phyloP scores from a whole-genome alignment of 2,797 vertebrate species.

The Sylvilagus floridanus region DNA sequence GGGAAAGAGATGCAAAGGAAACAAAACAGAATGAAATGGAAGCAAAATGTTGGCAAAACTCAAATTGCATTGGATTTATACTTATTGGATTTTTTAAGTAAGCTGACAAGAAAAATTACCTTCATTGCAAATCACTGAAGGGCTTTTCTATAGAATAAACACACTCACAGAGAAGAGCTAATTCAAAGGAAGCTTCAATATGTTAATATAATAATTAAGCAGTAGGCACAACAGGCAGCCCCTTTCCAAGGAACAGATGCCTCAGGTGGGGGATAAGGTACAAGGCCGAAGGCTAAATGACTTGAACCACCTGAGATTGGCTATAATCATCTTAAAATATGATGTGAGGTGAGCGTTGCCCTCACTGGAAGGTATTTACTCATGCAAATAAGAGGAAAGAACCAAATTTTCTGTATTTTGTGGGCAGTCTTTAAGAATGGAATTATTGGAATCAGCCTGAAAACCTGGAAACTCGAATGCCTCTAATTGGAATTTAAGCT shows the following conservation, averaged over 20 bases:
- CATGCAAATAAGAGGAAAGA: constrained; percentile 50
- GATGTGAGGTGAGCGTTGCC: constrained; percentile 5
- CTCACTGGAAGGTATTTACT: constrained; percentile 49
- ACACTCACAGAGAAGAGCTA: constrained; percentile 66
- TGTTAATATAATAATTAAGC: constrained; percentile 76
- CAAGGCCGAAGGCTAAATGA: constrained; percentile 68
- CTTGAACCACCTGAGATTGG: constrained; percentile 75
- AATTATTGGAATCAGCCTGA: constrained; percentile 64
- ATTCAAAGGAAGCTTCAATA: constrained; percentile 71
- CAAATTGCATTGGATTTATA: constrained; percentile 75
- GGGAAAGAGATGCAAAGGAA: constrained; percentile 58
- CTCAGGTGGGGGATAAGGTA: constrained; percentile 74
- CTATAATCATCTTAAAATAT: constrained; percentile 70
- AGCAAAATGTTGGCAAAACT: constrained; percentile 72
- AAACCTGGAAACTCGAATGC: constrained; percentile 64
- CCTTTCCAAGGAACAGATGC: constrained; percentile 63
- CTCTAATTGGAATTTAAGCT: constrained; percentile 53
- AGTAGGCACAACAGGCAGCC: constrained; percentile 56
- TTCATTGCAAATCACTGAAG: constrained; percentile 61
- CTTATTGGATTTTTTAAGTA: constrained; percentile 78
- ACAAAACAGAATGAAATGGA: constrained; percentile 72
- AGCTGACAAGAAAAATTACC: constrained; percentile 77
- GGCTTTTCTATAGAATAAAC: constrained; percentile 59
- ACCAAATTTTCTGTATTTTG: constrained; percentile 52
- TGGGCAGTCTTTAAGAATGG: constrained; percentile 41